Conservation (phyloP, 2,113 vertebrate species). For the Lichenostomus cassidix region DNA sequence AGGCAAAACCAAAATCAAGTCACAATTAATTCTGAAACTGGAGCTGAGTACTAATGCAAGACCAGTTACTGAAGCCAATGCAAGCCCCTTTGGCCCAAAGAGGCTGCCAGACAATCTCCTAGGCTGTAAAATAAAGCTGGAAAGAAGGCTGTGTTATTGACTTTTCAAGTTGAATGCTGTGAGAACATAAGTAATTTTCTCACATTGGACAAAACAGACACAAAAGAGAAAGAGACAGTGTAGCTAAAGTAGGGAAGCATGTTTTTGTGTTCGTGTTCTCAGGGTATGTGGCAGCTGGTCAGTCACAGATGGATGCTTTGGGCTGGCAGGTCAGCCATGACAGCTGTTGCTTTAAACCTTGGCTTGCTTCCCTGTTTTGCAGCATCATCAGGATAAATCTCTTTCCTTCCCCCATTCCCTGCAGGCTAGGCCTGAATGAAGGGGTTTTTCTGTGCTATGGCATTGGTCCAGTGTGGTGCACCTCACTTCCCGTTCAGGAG, state of each 20-base stretch:
- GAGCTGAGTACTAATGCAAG: neutral
- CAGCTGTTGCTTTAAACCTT: constrained; percentile 48
- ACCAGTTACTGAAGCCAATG: neutral
- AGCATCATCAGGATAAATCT: neutral
- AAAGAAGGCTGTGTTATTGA: neutral
- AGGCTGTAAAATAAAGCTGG: neutral
- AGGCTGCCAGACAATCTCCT: neutral
- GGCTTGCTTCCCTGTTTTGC: neutral
- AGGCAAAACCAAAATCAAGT: neutral
- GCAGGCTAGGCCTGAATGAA: neutral
- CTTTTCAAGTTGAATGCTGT: neutral
- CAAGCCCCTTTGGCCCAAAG: neutral
- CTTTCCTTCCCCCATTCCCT: neutral
- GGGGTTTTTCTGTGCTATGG: fast-evolving
- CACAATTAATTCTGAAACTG: neutral
- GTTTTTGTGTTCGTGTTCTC: neutral
- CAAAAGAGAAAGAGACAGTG: neutral
- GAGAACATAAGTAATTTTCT: neutral
- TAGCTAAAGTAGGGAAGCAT: neutral
- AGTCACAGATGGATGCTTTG: constrained; percentile 39
- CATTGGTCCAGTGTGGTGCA: fast-evolving
- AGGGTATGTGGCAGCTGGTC: constrained; percentile 1
- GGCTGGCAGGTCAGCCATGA: constrained; percentile 26
- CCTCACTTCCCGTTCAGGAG: neutral
- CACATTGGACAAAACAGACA: neutral